Conservation (phyloP, 2,797 vertebrate genomes). For the Molothrus ater region DNA sequence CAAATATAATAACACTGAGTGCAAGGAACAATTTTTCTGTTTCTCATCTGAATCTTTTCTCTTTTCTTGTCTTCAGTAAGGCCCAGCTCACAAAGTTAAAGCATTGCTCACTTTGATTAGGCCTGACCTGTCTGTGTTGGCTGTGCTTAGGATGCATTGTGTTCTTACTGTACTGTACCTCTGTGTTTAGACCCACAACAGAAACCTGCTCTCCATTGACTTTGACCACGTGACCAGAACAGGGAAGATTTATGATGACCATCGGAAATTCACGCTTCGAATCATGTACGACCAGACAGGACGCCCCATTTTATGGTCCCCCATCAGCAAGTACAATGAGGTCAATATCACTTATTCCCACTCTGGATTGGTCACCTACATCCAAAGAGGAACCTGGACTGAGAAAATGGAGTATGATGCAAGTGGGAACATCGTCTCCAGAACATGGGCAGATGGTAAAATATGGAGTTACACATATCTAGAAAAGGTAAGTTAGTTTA, state of each 20-base stretch:
- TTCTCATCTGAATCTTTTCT: background rate
- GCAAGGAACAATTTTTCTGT: background rate
- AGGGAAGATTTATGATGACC: slow-evolving; percentile 98
- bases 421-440: slow-evolving; percentile 89
- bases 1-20: background rate
- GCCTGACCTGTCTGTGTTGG: background rate
- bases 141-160: background rate
- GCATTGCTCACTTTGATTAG: background rate
- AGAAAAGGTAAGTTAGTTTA: slow-evolving; percentile 85
- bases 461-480: slow-evolving; percentile 99
- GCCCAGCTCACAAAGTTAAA: background rate
- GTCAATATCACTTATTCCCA: slow-evolving; percentile 93
- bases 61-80: background rate
- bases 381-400: slow-evolving; percentile 95
- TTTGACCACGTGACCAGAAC: slow-evolving; percentile 92
- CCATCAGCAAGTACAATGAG: slow-evolving; percentile 95
- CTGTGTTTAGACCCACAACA: slow-evolving; percentile 89
- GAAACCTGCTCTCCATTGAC: slow-evolving; percentile 97
- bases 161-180: slow-evolving; percentile 6
- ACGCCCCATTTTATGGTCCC: slow-evolving; percentile 91
- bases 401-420: slow-evolving; percentile 95
- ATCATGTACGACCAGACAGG: slow-evolving; percentile 93
- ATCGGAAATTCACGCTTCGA: slow-evolving; percentile 97
- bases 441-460: slow-evolving; percentile 97
- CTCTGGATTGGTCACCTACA: slow-evolving; percentile 87